Percentiles rank a stretch among this genome's conserved stretches.
Evolutionary conservation across 2,888 invertebrate species (phyloP).

Genomic region (Tenthredo mesomela): DNA sequence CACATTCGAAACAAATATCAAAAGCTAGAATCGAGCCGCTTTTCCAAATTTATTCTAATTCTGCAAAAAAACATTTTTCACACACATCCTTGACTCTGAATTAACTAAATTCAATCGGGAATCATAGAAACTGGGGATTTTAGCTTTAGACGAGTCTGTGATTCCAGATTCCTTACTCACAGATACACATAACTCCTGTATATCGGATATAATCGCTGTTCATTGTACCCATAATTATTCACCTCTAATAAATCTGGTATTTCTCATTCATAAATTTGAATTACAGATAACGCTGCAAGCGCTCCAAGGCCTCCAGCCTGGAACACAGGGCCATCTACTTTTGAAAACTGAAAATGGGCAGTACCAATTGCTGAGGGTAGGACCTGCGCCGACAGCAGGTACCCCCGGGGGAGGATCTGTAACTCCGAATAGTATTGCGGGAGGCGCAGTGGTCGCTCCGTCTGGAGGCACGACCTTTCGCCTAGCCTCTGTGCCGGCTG

Average conservation of each 20-base stretch:
- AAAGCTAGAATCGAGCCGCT: no score
- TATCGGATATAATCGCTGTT: not conserved
- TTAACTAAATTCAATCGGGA: not conserved
- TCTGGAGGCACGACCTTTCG: conserved; percentile 84
- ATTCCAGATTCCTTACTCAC: not conserved
- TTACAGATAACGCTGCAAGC: conserved; percentile 93
- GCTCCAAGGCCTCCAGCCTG: conserved; percentile 90
- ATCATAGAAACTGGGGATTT: not conserved
- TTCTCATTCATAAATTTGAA: conserved; percentile 55
- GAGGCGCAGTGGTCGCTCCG: conserved; percentile 70
- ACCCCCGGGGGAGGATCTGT: conserved; percentile 77
- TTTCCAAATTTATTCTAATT: no score
- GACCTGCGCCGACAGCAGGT: conserved; percentile 86
- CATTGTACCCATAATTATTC: not conserved
- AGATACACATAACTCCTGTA: not conserved
- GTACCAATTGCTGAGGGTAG: conserved; percentile 94
- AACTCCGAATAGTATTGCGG: conserved; percentile 76
- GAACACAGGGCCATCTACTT: conserved; percentile 92
- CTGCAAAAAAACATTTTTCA: no score
- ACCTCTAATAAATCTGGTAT: not conserved
- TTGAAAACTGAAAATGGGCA: conserved; percentile 98
- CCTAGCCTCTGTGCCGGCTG: conserved; percentile 92
- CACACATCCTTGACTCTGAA: no score
- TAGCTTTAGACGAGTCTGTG: not conserved
- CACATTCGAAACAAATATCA: no score